Percentiles rank a stretch among this genome's conserved stretches.
These are phyloP conservation scores for Hippasteria phrygiana DNA, from an alignment of 53 echinoderm and acorn worm genomes.

Conservation along the genomic window DNA sequence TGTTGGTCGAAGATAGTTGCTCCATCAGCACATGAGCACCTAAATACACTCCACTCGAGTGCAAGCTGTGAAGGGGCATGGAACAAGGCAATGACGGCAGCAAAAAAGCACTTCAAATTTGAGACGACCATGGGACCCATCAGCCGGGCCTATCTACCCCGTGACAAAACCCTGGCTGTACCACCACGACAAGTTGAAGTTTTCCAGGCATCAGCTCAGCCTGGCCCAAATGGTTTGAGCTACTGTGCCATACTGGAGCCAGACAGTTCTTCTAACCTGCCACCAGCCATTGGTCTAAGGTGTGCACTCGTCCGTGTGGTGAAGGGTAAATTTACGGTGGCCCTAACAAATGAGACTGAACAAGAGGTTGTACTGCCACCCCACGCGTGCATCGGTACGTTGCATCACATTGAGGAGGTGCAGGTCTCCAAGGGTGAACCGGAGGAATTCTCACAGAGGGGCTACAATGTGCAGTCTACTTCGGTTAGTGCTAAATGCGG, in stretches of 20 bases:
- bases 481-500: not conserved
- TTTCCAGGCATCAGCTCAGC: constrained; percentile 24
- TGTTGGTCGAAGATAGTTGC: not conserved
- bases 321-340: not conserved
- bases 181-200: not conserved
- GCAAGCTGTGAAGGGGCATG: not conserved
- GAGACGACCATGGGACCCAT: not conserved
- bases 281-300: not conserved
- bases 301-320: not conserved
- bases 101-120: constrained; percentile 1
- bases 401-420: not conserved
- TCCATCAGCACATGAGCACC: not conserved
- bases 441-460: not conserved
- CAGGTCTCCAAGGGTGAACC: not conserved
- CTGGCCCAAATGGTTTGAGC: not conserved
- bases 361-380: not conserved
- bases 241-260: constrained; percentile 4
- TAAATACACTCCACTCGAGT: not conserved
- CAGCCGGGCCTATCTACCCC: constrained; percentile 21
- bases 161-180: not conserved
- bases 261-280: not conserved
- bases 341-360: not conserved
- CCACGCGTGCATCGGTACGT: constrained; percentile 21
- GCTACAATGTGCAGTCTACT: not conserved
- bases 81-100: constrained; percentile 14